Evolutionary conservation across 2,113 vertebrate species (phyloP).

Genomic region (Grus americana): DNA sequence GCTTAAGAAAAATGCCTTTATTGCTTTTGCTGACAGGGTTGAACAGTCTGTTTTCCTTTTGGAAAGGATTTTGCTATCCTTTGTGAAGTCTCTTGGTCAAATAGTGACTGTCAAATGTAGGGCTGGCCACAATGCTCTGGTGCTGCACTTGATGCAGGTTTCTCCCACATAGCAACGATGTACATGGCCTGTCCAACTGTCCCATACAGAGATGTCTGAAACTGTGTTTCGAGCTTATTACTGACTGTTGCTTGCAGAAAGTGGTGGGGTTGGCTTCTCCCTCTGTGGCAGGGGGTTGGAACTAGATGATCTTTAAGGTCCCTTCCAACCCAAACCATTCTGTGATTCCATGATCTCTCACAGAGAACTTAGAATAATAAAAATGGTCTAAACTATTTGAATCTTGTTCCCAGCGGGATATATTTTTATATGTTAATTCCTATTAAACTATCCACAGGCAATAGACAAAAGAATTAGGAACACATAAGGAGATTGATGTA

Average conservation of each 20-base stretch:
- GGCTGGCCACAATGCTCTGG: background rate
- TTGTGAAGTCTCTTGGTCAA: background rate
- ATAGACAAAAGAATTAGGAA: constrained; percentile 37
- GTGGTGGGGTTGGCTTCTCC: background rate
- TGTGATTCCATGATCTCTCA: background rate
- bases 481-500: constrained; percentile 30
- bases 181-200: background rate
- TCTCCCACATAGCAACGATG: background rate
- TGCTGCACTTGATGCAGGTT: background rate
- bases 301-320: too few species aligned
- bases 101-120: background rate
- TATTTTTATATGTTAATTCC: constrained; percentile 34
- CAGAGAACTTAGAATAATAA: background rate
- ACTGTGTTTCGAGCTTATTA: background rate
- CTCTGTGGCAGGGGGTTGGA: background rate
- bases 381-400: background rate
- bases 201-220: background rate
- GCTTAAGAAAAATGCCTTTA: background rate
- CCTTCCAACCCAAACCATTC: too few species aligned
- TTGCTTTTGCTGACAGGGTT: background rate
- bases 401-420: background rate
- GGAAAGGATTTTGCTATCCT: background rate
- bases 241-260: background rate
- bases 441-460: constrained; percentile 39
- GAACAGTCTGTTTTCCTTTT: background rate